A percentile compares a stretch with the other conserved stretches of the same genome.
Conservation (phyloP, 2,888 invertebrate genomes). For the Drosophila kokeensis region DNA sequence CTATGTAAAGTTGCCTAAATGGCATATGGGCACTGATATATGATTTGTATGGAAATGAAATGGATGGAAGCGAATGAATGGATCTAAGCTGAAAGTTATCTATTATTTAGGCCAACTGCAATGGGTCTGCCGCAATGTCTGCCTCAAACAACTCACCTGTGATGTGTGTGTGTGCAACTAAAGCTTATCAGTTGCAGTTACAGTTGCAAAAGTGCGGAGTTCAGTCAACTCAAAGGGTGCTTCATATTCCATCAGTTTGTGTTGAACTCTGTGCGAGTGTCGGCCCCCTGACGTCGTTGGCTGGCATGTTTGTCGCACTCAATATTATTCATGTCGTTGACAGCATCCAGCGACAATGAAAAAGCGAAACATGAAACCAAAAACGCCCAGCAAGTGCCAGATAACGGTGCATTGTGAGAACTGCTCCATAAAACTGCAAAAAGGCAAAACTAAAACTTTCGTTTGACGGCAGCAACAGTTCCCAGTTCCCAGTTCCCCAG, state of each 20-base stretch:
- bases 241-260: slow-evolving; percentile 18
- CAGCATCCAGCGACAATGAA: slow-evolving; percentile 58
- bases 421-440: slow-evolving; percentile 47
- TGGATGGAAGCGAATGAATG: too few species aligned
- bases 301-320: slow-evolving; percentile 44
- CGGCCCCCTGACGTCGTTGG: slow-evolving; percentile 1
- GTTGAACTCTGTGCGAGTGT: not conserved
- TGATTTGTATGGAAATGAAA: not conserved
- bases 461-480: slow-evolving; percentile 35
- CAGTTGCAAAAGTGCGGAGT: not conserved
- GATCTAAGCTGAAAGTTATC: not conserved
- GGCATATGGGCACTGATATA: not conserved
- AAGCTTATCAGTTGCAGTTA: not conserved
- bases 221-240: slow-evolving; percentile 22
- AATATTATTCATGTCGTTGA: slow-evolving; percentile 71
- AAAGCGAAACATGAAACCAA: slow-evolving; percentile 70
- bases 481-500: not conserved
- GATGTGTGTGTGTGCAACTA: not conserved
- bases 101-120: not conserved
- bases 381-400: slow-evolving; percentile 67
- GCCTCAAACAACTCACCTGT: not conserved
- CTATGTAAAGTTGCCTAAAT: not conserved
- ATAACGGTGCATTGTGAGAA: slow-evolving; percentile 72
- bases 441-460: slow-evolving; percentile 41
- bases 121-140: not conserved